Percentiles rank a stretch among this genome's conserved stretches.
These are phyloP conservation scores for Lordiphosa collinella DNA, from an alignment of 1,140 invertebrate species.

Conservation along the genomic window DNA sequence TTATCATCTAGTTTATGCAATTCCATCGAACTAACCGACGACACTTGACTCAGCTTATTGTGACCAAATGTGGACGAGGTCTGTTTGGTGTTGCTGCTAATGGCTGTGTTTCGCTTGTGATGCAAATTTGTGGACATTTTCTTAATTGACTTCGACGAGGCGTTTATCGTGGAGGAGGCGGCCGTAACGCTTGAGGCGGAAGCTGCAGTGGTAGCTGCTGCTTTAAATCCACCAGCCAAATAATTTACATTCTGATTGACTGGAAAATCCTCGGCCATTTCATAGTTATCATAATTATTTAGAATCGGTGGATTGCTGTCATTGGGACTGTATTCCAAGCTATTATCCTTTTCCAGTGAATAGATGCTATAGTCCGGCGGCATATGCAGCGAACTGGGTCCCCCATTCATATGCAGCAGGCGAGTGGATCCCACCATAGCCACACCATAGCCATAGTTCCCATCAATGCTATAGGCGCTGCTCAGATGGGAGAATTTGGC, in stretches of 20 bases:
- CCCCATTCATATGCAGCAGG: constrained; percentile 31
- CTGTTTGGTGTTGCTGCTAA: constrained; percentile 49
- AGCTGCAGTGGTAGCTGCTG: constrained; percentile 48
- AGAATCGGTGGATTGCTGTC: constrained; percentile 74
- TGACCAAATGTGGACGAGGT: constrained; percentile 36
- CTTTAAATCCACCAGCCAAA: constrained; percentile 40
- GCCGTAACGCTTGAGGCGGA: constrained; percentile 10
- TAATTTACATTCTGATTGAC: constrained; percentile 69
- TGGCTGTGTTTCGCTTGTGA: constrained; percentile 52
- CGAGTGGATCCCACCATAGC: constrained; percentile 37
- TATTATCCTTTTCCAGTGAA: constrained; percentile 37
- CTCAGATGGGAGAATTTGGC: constrained; percentile 32
- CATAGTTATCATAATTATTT: constrained; percentile 71
- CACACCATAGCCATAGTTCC: constrained; percentile 36
- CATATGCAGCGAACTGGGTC: constrained; percentile 56
- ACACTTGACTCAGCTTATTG: constrained; percentile 65
- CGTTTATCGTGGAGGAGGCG: constrained; percentile 54
- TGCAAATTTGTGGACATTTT: constrained; percentile 43
- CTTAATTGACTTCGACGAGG: constrained; percentile 61
- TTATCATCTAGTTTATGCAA: constrained; percentile 77
- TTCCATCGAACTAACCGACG: constrained; percentile 77
- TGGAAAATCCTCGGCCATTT: constrained; percentile 78
- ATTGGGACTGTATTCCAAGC: constrained; percentile 57
- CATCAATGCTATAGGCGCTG: constrained; percentile 25
- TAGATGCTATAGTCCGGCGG: constrained; percentile 57